Conservation (phyloP, 2,888 invertebrate genomes). For the Salpingus planirostris region DNA sequence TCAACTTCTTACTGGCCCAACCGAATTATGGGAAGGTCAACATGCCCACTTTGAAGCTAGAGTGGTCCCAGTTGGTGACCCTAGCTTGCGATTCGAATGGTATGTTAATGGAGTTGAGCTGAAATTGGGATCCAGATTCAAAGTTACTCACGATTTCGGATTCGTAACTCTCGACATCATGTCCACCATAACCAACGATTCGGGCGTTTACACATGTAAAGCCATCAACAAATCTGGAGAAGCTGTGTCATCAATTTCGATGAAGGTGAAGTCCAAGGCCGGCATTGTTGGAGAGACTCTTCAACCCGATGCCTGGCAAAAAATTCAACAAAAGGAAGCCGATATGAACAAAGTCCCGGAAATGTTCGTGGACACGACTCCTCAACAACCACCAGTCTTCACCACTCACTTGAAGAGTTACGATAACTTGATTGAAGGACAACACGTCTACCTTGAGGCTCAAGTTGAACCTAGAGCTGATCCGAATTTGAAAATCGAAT, state of each 20-base stretch:
- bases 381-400: conserved; percentile 91
- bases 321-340: conserved; percentile 84
- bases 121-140: conserved; percentile 85
- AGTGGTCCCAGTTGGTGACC: conserved; percentile 89
- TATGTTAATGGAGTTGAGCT: conserved; percentile 90
- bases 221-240: conserved; percentile 91
- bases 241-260: conserved; percentile 83
- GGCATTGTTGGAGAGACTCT: conserved; percentile 75
- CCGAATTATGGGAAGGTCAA: conserved; percentile 86
- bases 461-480: conserved; percentile 87
- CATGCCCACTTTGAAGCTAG: conserved; percentile 86
- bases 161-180: conserved; percentile 88
- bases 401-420: conserved; percentile 82
- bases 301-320: conserved; percentile 87
- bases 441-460: conserved; percentile 79
- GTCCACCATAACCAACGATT: conserved; percentile 79
- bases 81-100: conserved; percentile 89
- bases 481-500: conserved; percentile 79
- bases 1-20: conserved; percentile 75
- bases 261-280: conserved; percentile 78
- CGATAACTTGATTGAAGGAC: conserved; percentile 77
- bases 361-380: conserved; percentile 76
- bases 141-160: conserved; percentile 88
- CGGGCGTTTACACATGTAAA: conserved; percentile 89
- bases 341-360: conserved; percentile 85